Base-by-base conservation (phyloP, 2,888 invertebrate species). In the Plemyria rubiginata region DNA sequence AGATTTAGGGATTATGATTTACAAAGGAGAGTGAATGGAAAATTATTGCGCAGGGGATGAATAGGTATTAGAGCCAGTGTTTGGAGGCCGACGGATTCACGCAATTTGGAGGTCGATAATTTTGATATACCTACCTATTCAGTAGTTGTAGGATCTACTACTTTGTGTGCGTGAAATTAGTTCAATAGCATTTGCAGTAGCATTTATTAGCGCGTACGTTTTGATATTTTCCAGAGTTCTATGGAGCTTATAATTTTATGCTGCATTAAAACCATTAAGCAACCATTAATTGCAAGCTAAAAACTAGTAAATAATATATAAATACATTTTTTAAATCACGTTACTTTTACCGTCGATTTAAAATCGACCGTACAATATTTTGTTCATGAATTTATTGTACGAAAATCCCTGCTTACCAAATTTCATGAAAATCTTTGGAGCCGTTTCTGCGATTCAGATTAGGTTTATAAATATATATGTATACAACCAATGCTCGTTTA, bases 1-100 rank as follows among this genome's bases (percentile, higher is more conserved):
- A 92, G 92, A 93, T 93, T 92, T 89, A 87, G 85, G 88, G 93
- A 93, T 93, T 93, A 92, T 87, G 90, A 93, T 90, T 91, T 89
- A 92, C 92, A 90, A 89, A 90, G 84, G 82, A 84, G 90, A 89
- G 85, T 93, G 90, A 92, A 92, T 92, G 86, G 87, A 83, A 87
- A 91, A 92, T 92, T 90, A 90, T 92, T 88, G 86, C 81, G 82
- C 79, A 85, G 88, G 90, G 90, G 79, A 82, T 84, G 82, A 87
- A 83, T 80, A 80, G 81, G 83, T 82, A 83, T 85, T 83, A 84
- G 71, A 46, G 77, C 73, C 66, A 66, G 62, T 72, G 73, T 67
- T 74, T 72, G 72, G 79, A 76, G 77, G 74, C 72, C 71, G 78
- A 79, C 78, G 70, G 73, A 75, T 77, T 72, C 28, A 48, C 15